Percentiles rank a stretch among this genome's conserved stretches.
phyloP scores from a whole-genome alignment of 2,797 vertebrate genomes.

The Typhlichthys subterraneus region DNA sequence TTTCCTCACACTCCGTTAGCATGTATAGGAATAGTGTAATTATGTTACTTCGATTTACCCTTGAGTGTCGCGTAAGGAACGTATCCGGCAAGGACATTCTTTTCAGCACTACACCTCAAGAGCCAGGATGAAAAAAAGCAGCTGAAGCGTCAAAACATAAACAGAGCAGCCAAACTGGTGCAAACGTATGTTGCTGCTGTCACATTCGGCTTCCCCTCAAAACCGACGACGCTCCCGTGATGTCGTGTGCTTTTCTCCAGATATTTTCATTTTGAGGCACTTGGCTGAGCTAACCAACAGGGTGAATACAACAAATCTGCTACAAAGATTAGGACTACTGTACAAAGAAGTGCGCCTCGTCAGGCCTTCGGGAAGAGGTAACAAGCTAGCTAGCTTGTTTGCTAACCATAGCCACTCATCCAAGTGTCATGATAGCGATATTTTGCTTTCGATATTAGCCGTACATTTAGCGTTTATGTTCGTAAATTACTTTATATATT shows the following conservation, averaged over 20 bases:
- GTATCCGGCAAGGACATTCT: too few species aligned
- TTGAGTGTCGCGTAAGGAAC: too few species aligned
- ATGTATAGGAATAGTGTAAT: too few species aligned
- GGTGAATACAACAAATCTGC: constrained; percentile 58
- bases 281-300: constrained; percentile 40
- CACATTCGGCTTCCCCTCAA: constrained; percentile 5
- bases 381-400: constrained; percentile 56
- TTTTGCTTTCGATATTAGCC: constrained; percentile 5
- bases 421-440: neutral
- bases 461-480: too few species aligned
- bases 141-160: constrained; percentile 78
- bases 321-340: constrained; percentile 69
- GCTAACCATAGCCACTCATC: neutral
- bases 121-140: constrained; percentile 43
- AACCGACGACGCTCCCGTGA: constrained; percentile 32
- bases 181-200: constrained; percentile 44
- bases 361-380: constrained; percentile 74
- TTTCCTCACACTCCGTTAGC: too few species aligned
- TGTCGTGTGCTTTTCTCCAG: constrained; percentile 46
- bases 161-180: constrained; percentile 62
- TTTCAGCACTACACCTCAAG: constrained; percentile 62
- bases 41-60: too few species aligned
- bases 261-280: constrained; percentile 35
- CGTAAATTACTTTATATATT: too few species aligned
- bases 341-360: constrained; percentile 68